Conservation (phyloP, 2,113 vertebrate genomes). For the Cervus canadensis region DNA sequence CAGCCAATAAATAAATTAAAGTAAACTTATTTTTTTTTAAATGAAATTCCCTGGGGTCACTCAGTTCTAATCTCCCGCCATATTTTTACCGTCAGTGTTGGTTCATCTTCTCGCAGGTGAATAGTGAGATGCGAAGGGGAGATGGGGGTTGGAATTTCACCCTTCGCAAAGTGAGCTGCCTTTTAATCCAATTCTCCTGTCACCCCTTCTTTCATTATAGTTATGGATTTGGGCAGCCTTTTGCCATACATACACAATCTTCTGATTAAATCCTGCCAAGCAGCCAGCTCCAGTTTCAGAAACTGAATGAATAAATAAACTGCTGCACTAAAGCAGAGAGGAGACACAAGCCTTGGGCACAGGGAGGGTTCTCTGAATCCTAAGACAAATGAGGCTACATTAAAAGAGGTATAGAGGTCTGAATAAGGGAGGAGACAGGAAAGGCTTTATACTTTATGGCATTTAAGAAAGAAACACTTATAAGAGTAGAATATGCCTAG, state of each 20-base stretch:
- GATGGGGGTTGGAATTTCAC: not conserved
- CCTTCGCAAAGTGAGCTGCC: not conserved
- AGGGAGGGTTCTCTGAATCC: not conserved
- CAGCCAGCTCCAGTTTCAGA: constrained; percentile 32
- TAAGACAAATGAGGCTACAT: not conserved
- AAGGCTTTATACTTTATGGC: not conserved
- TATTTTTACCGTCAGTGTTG: not conserved
- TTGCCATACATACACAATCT: constrained; percentile 19
- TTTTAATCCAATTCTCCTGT: constrained; percentile 41
- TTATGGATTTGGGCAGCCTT: constrained; percentile 49
- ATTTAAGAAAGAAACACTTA: not conserved
- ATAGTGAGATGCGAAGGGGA: not conserved
- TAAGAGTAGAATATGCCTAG: not conserved
- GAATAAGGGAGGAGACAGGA: not conserved
- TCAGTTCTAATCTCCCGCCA: not conserved
- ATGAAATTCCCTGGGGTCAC: not conserved
- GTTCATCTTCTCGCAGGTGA: not conserved
- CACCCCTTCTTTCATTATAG: constrained; percentile 9
- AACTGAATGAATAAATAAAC: constrained; percentile 32
- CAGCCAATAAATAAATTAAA: not conserved
- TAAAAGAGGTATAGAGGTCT: not conserved
- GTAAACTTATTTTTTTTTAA: not conserved
- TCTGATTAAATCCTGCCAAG: constrained; percentile 53
- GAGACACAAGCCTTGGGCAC: not conserved
- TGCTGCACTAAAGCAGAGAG: not conserved